Evolutionary conservation across 2,113 vertebrate species (phyloP).

Genomic region (Platysteira castanea): DNA sequence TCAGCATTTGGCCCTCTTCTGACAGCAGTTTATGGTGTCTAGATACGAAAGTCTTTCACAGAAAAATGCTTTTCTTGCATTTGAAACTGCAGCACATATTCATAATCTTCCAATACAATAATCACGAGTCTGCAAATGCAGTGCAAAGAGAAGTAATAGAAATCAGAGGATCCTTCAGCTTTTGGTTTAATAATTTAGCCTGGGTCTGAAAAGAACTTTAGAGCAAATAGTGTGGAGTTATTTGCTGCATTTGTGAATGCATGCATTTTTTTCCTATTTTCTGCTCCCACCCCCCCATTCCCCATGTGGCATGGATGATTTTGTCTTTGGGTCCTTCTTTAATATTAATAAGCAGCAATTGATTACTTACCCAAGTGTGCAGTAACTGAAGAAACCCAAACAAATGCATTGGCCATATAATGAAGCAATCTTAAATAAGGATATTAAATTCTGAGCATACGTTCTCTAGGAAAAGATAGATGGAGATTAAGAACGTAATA

Average conservation of each 20-base stretch:
- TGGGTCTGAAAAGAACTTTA: neutral
- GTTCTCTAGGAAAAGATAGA: neutral
- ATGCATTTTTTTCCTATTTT: neutral
- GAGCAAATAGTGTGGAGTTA: neutral
- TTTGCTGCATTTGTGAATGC: neutral
- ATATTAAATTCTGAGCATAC: neutral
- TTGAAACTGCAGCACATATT: neutral
- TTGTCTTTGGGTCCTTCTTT: neutral
- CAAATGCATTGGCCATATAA: neutral
- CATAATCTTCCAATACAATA: neutral
- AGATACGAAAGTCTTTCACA: neutral
- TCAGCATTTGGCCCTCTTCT: neutral
- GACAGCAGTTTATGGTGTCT: neutral
- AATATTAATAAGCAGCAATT: neutral
- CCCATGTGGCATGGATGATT: neutral
- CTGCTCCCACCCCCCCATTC: rapidly evolving
- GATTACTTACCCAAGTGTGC: neutral
- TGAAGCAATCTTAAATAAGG: neutral
- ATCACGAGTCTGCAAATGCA: neutral
- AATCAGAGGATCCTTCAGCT: neutral
- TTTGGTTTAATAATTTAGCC: neutral
- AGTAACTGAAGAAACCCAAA: neutral
- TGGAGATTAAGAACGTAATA: neutral
- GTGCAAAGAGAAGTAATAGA: neutral
- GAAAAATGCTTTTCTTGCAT: neutral